A percentile compares a stretch with the other conserved stretches of the same genome.
Evolutionary conservation across 2,888 invertebrate genomes (phyloP).

Genomic region (Pantelozetes paolii): DNA sequence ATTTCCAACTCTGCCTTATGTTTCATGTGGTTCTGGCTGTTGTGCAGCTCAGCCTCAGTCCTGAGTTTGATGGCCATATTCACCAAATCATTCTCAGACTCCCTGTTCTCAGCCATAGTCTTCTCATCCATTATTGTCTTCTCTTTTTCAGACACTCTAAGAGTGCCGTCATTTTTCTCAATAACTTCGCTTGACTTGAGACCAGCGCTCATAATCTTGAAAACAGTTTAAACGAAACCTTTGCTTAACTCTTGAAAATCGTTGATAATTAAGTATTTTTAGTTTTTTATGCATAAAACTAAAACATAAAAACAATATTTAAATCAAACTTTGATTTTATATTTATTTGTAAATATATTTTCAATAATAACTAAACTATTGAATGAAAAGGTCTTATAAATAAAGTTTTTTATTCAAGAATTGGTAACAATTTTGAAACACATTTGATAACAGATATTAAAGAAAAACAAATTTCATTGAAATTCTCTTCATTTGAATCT

Average conservation of each 20-base stretch:
- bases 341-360: too few relatives aligned
- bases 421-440: too few relatives aligned
- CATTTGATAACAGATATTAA: too few relatives aligned
- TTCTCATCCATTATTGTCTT: too few relatives aligned
- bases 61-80: neutral
- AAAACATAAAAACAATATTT: neutral
- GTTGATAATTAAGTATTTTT: constrained; percentile 8
- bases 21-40: neutral
- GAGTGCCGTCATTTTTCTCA: neutral
- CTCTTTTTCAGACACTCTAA: too few relatives aligned
- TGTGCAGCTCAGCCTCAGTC: neutral
- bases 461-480: too few relatives aligned
- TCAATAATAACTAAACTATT: too few relatives aligned
- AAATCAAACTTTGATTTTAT: too few relatives aligned
- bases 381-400: too few relatives aligned
- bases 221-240: neutral
- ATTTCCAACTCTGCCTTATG: constrained; percentile 19
- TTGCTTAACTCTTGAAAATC: neutral
- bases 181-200: neutral
- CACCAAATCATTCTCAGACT: neutral
- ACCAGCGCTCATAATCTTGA: neutral
- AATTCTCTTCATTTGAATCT: too few relatives aligned
- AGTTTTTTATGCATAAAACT: neutral
- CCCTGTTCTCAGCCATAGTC: constrained; percentile 15
- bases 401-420: too few relatives aligned